A percentile compares a stretch with the other conserved stretches of the same genome.
Conservation (phyloP, 2,888 invertebrate genomes). For the Xylota sylvarum region DNA sequence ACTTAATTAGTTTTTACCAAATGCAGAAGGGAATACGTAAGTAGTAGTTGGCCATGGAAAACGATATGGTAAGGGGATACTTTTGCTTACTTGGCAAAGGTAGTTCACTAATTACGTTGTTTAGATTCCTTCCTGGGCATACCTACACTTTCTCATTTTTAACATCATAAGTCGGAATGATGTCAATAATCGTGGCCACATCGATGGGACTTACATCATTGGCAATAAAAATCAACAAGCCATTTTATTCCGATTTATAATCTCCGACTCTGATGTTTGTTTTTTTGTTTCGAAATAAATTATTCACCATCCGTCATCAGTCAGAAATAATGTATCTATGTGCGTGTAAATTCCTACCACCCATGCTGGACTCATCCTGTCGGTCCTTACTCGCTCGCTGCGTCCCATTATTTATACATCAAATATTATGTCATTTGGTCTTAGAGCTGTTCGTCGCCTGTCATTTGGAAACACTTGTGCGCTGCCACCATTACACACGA, state of each 20-base stretch:
- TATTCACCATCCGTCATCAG: conserved; percentile 13
- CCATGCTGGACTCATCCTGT: background rate
- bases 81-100: background rate
- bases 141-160: background rate
- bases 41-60: background rate
- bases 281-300: background rate
- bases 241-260: background rate
- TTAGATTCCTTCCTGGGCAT: background rate
- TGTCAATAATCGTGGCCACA: background rate
- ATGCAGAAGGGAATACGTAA: background rate
- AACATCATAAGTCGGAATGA: background rate
- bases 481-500: conserved; percentile 2
- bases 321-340: background rate
- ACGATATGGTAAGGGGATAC: too few relatives aligned
- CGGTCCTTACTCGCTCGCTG: background rate
- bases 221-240: background rate
- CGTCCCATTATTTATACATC: conserved; percentile 57
- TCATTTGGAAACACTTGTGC: conserved; percentile 56
- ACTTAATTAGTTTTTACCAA: background rate
- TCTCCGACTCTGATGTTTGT: background rate
- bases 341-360: background rate
- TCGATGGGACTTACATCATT: background rate
- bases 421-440: conserved; percentile 55
- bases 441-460: conserved; percentile 32
- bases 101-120: background rate